A percentile compares a stretch with the other conserved stretches of the same genome.
phyloP scores from a whole-genome alignment of 2,797 vertebrate species.

The Paguma larvata region DNA sequence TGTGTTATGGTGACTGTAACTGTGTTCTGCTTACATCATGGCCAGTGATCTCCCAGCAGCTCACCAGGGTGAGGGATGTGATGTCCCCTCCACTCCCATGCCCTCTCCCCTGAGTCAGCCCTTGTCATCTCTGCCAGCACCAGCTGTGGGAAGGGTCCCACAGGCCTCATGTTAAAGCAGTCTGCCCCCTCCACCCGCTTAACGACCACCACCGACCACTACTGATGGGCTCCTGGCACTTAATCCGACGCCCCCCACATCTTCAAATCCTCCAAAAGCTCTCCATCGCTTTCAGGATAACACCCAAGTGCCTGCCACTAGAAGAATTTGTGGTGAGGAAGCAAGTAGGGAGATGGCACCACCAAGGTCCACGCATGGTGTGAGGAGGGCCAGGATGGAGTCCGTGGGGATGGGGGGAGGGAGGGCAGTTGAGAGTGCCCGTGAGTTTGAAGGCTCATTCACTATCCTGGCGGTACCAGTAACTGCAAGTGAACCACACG shows the following conservation, averaged over 20 bases:
- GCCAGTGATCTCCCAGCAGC: not conserved
- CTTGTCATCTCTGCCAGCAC: not conserved
- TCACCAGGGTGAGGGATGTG: not conserved
- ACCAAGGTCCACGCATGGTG: not conserved
- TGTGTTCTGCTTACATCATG: not conserved
- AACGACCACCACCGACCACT: not conserved
- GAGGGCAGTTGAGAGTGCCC: not conserved
- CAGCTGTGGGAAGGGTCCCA: not conserved
- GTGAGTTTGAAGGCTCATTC: not conserved
- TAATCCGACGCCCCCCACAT: not conserved
- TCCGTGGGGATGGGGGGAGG: accelerated
- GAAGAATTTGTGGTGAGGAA: not conserved
- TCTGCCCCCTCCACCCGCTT: not conserved
- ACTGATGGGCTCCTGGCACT: not conserved
- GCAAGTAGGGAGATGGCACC: accelerated
- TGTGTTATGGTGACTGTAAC: not conserved
- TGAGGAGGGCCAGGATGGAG: not conserved
- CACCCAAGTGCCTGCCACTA: not conserved
- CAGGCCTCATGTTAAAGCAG: not conserved
- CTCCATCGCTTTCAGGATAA: not conserved
- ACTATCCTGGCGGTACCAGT: not conserved
- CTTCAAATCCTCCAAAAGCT: not conserved
- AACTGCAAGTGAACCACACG: not conserved
- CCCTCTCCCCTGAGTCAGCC: not conserved
- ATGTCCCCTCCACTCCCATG: not conserved